phyloP scores from a whole-genome alignment of 2,113 vertebrate genomes.

The Labrus mixtus region DNA sequence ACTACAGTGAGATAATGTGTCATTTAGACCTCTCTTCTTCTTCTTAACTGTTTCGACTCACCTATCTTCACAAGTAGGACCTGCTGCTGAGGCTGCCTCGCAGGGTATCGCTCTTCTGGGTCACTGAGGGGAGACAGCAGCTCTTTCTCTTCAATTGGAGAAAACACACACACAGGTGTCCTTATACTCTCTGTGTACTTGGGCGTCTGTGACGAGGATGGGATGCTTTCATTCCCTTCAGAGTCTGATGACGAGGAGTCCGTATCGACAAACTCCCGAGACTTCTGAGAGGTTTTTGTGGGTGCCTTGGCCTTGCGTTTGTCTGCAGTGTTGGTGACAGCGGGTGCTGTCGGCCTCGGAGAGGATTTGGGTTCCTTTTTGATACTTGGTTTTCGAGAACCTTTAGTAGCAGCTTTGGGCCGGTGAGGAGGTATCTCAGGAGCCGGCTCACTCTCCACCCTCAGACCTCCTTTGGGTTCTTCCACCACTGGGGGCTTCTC shows the following conservation, averaged over 20 bases:
- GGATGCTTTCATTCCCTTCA: conserved; percentile 96
- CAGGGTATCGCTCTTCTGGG: conserved; percentile 90
- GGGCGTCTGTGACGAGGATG: conserved; percentile 96
- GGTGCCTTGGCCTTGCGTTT: conserved; percentile 93
- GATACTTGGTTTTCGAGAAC: conserved; percentile 93
- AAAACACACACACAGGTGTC: conserved; percentile 94
- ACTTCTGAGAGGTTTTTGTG: conserved; percentile 92
- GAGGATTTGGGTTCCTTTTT: conserved; percentile 96
- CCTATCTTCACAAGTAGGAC: conserved; percentile 94
- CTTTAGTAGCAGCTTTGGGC: conserved; percentile 94
- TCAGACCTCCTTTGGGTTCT: conserved; percentile 93
- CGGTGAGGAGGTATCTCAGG: conserved; percentile 90
- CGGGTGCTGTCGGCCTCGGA: conserved; percentile 83
- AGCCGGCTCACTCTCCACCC: conserved; percentile 94
- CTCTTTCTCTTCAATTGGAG: conserved; percentile 97
- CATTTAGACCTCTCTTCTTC: not conserved
- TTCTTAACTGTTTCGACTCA: conserved; percentile 20
- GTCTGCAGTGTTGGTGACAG: conserved; percentile 74
- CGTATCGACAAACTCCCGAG: conserved; percentile 94
- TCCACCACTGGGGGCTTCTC: conserved; percentile 91
- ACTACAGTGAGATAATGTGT: not conserved
- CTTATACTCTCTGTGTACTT: conserved; percentile 95
- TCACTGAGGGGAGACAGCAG: conserved; percentile 96
- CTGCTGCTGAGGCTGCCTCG: conserved; percentile 71
- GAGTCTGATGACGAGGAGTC: conserved; percentile 97